Percentiles rank a stretch among this genome's conserved stretches.
These are phyloP conservation scores for Kryptolebias marmoratus DNA, from an alignment of 2,113 vertebrate genomes.

Conservation along the genomic window DNA sequence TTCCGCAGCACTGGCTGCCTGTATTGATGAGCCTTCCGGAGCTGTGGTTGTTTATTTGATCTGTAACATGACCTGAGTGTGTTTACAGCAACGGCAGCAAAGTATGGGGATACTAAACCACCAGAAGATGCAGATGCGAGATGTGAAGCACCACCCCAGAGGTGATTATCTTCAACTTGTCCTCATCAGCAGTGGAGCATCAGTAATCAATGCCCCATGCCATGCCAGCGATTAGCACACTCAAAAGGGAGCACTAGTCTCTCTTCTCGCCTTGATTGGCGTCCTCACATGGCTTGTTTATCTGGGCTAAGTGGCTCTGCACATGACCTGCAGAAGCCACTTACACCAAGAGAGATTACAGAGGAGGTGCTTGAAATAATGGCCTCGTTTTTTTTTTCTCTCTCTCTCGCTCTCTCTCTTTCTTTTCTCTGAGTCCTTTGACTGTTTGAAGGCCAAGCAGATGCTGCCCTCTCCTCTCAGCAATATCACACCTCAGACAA, in stretches of 20 bases:
- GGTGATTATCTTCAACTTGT: conserved; percentile 51
- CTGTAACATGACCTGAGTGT: conserved; percentile 11
- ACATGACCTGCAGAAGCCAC: conserved; percentile 54
- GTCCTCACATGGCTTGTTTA: conserved; percentile 64
- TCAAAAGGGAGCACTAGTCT: conserved; percentile 49
- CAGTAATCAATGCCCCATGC: conserved; percentile 65
- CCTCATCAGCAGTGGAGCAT: conserved; percentile 54
- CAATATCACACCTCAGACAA: conserved; percentile 47
- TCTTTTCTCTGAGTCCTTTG: conserved; percentile 24
- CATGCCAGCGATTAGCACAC: conserved; percentile 54
- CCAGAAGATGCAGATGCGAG: conserved; percentile 21
- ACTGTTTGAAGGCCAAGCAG: conserved; percentile 32
- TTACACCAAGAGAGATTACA: conserved; percentile 57
- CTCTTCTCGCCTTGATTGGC: conserved; percentile 65
- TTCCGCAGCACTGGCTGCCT: conserved; percentile 2
- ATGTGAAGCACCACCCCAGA: conserved; percentile 16
- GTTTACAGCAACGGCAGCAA: not conserved
- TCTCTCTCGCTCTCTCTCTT: not conserved
- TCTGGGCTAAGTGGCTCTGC: conserved; percentile 58
- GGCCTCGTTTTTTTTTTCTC: not conserved
- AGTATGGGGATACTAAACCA: not conserved
- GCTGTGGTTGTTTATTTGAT: conserved; percentile 27
- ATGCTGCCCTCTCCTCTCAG: conserved; percentile 29
- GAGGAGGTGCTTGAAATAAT: conserved; percentile 39
- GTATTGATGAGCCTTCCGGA: conserved; percentile 2